A percentile compares a stretch with the other conserved stretches of the same genome.
phyloP scores from a whole-genome alignment of 2,113 vertebrate species.

The Laticauda laticaudata region DNA sequence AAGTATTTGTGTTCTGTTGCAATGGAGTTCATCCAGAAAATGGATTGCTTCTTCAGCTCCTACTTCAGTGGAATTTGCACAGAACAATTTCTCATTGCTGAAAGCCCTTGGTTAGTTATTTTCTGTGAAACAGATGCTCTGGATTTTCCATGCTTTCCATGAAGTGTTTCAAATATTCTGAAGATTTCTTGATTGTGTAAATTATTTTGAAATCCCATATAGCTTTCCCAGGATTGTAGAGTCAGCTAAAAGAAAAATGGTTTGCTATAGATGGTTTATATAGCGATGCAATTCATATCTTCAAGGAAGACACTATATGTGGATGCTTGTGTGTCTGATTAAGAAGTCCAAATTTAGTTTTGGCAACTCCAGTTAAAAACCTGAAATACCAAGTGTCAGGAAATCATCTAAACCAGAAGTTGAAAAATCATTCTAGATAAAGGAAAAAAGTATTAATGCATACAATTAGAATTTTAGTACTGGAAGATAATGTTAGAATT shows the following conservation, averaged over 20 bases:
- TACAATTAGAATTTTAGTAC: not conserved
- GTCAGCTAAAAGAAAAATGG: not conserved
- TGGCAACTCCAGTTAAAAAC: not conserved
- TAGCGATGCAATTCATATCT: not conserved
- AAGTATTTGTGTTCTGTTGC: not conserved
- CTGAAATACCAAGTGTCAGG: not conserved
- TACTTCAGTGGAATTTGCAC: not conserved
- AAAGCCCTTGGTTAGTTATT: not conserved
- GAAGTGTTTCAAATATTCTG: not conserved
- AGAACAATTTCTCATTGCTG: not conserved
- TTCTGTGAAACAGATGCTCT: not conserved
- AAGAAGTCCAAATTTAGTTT: not conserved
- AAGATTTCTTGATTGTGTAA: not conserved
- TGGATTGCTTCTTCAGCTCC: not conserved
- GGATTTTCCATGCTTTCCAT: not conserved
- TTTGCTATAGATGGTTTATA: not conserved
- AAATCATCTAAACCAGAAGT: not conserved
- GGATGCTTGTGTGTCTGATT: not conserved
- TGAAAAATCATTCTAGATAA: not conserved
- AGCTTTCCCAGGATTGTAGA: not conserved
- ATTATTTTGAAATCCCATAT: not conserved
- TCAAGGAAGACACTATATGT: not conserved
- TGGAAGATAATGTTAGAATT: not conserved
- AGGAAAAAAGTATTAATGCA: not conserved
- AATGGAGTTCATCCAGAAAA: constrained; percentile 4